phyloP scores from a whole-genome alignment of 2,797 vertebrate species.

The Takifugu ocellatus region DNA sequence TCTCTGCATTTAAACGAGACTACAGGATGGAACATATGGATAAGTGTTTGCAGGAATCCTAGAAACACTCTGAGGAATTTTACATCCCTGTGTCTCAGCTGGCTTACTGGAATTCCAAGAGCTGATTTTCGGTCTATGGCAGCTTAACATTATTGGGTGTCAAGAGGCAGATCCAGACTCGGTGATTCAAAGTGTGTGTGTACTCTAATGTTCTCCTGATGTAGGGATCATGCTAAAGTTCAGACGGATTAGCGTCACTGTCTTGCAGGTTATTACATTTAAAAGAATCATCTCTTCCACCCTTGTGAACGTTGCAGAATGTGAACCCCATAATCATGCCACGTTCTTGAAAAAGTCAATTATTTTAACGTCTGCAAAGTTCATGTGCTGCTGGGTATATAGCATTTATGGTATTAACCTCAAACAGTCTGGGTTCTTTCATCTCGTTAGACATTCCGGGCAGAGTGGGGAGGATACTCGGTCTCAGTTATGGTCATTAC shows the following conservation, averaged over 20 bases:
- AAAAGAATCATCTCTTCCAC: constrained; percentile 17
- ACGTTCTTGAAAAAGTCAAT: constrained; percentile 5
- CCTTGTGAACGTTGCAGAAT: background rate
- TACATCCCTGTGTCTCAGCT: constrained; percentile 4
- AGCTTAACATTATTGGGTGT: constrained; percentile 19
- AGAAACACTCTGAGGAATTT: constrained; percentile 3
- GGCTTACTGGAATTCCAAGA: constrained; percentile 6
- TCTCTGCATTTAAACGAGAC: constrained; percentile 19
- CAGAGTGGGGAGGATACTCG: background rate
- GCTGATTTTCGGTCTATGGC: background rate
- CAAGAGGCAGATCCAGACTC: constrained; percentile 12
- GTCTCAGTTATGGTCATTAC: background rate
- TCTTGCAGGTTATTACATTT: constrained; percentile 22
- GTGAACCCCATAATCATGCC: constrained; percentile 4
- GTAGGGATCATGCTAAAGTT: constrained; percentile 23
- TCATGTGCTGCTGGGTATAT: constrained; percentile 3
- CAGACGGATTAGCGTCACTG: constrained; percentile 38
- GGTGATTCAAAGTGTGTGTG: constrained; percentile 14
- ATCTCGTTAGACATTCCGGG: background rate
- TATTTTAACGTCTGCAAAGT: constrained; percentile 9
- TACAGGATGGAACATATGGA: constrained; percentile 22
- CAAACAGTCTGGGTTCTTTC: background rate
- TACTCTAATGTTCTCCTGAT: constrained; percentile 23
- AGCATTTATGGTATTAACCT: background rate
- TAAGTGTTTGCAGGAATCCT: constrained; percentile 7